Percentiles rank a stretch among this genome's conserved stretches.
Conservation (phyloP, 37 sponge, comb jelly and placozoan species). For the Axinella damicornis region DNA sequence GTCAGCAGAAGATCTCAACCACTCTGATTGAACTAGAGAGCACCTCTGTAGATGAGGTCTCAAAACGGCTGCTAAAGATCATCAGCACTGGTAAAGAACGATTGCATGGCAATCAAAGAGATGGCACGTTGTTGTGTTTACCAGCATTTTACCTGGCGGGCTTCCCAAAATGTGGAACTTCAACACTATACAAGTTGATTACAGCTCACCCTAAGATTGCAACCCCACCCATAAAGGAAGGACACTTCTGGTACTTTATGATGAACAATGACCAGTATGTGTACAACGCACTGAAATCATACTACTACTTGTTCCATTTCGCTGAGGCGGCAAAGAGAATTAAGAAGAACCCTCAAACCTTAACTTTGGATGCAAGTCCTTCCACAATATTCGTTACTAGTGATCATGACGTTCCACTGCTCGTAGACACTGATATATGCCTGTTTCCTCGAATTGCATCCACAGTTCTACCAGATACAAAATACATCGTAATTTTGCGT, state of each 20-base stretch:
- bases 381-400: not conserved
- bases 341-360: not conserved
- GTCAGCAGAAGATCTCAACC: not conserved
- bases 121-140: not conserved
- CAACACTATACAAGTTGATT: conserved; percentile 1
- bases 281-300: not conserved
- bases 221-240: conserved; percentile 1
- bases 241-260: conserved; percentile 6
- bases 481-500: conserved; percentile 39
- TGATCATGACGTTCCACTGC: not conserved
- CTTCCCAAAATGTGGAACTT: conserved; percentile 24
- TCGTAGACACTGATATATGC: not conserved
- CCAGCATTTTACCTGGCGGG: conserved; percentile 19
- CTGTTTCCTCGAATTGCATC: not conserved
- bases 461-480: conserved; percentile 22
- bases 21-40: not conserved
- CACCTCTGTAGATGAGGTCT: too few relatives aligned
- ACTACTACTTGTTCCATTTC: conserved; percentile 13
- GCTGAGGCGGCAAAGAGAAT: not conserved
- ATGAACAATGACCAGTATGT: not conserved
- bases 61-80: too few relatives aligned
- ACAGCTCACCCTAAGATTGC: conserved; percentile 4
- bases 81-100: too few relatives aligned
- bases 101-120: too few relatives aligned
- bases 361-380: conserved; percentile 18